Percentiles rank a stretch among this genome's conserved stretches.
These are phyloP conservation scores for Mustelus asterias DNA, from an alignment of 2,113 vertebrate genomes.

Conservation along the genomic window DNA sequence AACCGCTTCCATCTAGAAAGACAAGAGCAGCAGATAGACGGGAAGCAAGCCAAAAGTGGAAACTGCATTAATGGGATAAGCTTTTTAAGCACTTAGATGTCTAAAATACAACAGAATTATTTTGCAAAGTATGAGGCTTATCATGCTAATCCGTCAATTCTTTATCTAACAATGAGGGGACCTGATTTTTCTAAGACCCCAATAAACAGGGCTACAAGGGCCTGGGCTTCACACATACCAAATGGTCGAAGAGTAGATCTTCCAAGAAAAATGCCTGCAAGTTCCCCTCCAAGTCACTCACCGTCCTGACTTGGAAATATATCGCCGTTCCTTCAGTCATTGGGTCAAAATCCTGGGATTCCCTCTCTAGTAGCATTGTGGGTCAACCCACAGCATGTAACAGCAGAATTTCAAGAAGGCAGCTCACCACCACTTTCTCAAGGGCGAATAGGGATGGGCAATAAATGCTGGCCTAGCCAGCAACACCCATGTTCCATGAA, in stretches of 20 bases:
- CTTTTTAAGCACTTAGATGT: constrained; percentile 55
- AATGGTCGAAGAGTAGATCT: constrained; percentile 38
- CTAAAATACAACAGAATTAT: constrained; percentile 64
- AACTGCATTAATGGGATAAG: constrained; percentile 49
- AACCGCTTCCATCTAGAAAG: too few species aligned
- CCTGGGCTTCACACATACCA: constrained; percentile 58
- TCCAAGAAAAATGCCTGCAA: constrained; percentile 22
- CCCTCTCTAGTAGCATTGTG: too few species aligned
- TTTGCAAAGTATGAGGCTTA: constrained; percentile 58
- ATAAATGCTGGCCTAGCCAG: too few species aligned
- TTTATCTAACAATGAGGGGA: constrained; percentile 41
- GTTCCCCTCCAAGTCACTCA: too few species aligned
- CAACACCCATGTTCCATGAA: too few species aligned
- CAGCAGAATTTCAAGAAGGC: too few species aligned
- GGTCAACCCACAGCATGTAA: too few species aligned
- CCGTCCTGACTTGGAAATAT: too few species aligned
- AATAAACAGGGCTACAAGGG: constrained; percentile 50
- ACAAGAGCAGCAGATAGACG: constrained; percentile 37
- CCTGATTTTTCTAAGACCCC: constrained; percentile 44
- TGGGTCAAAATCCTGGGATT: too few species aligned
- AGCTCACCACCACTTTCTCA: too few species aligned
- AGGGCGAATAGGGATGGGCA: too few species aligned
- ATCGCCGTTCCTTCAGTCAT: too few species aligned
- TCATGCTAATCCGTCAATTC: constrained; percentile 47
- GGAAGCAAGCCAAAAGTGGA: constrained; percentile 45